Evolutionary conservation across 2,888 invertebrate species (phyloP).

Genomic region (Drosophila macrothrix): DNA sequence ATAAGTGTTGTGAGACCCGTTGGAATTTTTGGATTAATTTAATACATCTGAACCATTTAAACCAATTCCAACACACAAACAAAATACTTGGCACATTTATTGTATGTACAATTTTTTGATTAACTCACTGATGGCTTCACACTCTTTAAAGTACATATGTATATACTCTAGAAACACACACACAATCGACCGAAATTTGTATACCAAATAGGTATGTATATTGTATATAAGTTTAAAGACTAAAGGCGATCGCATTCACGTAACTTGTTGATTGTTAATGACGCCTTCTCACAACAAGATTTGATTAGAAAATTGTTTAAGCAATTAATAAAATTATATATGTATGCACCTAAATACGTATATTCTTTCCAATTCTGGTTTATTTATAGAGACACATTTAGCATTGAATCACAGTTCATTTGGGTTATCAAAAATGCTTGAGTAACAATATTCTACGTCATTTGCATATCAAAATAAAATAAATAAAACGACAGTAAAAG

Average conservation of each 20-base stretch:
- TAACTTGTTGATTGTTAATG: constrained; percentile 53
- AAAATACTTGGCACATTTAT: constrained; percentile 3
- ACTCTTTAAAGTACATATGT: neutral
- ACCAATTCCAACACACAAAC: neutral
- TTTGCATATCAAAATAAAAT: constrained; percentile 17
- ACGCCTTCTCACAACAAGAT: constrained; percentile 14
- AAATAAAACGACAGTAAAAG: neutral
- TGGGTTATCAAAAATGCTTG: constrained; percentile 60
- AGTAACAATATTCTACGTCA: constrained; percentile 52
- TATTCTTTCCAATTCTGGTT: neutral
- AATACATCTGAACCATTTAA: constrained; percentile 25
- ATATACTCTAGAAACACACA: neutral
- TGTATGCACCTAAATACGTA: constrained; percentile 7
- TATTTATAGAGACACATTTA: constrained; percentile 22
- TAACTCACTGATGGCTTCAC: constrained; percentile 12
- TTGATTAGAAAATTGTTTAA: constrained; percentile 49
- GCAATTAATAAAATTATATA: constrained; percentile 29
- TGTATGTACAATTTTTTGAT: constrained; percentile 10
- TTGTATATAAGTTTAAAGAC: constrained; percentile 2
- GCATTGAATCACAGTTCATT: constrained; percentile 51
- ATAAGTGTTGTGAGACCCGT: neutral
- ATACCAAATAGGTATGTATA: constrained; percentile 12
- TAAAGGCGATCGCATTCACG: constrained; percentile 29
- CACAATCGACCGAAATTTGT: constrained; percentile 15
- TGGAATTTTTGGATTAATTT: constrained; percentile 15